Percentiles rank a stretch among this genome's conserved stretches.
Conservation (phyloP, 2,888 invertebrate species). For the Pediacus dermestoides region DNA sequence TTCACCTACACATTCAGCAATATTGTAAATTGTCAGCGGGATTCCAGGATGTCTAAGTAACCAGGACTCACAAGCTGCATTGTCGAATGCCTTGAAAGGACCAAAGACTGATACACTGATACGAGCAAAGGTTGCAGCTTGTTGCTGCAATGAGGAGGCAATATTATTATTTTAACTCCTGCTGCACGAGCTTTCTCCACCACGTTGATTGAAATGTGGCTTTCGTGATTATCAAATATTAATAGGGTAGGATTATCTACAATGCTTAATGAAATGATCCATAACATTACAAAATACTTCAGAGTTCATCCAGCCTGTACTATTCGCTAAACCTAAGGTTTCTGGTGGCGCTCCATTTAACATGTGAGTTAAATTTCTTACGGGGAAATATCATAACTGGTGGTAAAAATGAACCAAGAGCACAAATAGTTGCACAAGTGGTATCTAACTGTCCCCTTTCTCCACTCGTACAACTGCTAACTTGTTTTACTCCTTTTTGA, state of each 20-base stretch:
- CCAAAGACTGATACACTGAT: conserved; percentile 34
- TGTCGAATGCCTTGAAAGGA: conserved; percentile 41
- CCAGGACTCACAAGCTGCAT: conserved; percentile 38
- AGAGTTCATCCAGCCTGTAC: no score
- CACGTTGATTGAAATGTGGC: conserved; percentile 31
- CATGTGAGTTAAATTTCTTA: conserved; percentile 6
- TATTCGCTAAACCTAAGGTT: no score
- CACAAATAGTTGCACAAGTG: conserved; percentile 3
- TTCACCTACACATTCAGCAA: conserved; percentile 28
- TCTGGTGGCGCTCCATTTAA: no score
- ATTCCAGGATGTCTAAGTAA: conserved; percentile 43
- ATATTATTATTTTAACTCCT: conserved; percentile 43
- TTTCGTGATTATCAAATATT: conserved; percentile 43
- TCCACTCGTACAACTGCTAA: no score
- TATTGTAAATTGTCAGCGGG: conserved; percentile 44
- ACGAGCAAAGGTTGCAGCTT: conserved; percentile 48
- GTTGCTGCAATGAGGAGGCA: conserved; percentile 45
- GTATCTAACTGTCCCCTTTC: conserved; percentile 2
- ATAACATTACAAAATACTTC: no score
- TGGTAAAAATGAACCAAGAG: conserved; percentile 1
- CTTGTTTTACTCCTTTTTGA: no score
- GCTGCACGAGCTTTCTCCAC: conserved; percentile 37
- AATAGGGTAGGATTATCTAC: conserved; percentile 27
- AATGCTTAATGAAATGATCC: conserved; percentile 1
- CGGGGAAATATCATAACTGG: conserved; percentile 5